phyloP scores from a whole-genome alignment of 2,888 invertebrate genomes.

The Zonitis immaculata region DNA sequence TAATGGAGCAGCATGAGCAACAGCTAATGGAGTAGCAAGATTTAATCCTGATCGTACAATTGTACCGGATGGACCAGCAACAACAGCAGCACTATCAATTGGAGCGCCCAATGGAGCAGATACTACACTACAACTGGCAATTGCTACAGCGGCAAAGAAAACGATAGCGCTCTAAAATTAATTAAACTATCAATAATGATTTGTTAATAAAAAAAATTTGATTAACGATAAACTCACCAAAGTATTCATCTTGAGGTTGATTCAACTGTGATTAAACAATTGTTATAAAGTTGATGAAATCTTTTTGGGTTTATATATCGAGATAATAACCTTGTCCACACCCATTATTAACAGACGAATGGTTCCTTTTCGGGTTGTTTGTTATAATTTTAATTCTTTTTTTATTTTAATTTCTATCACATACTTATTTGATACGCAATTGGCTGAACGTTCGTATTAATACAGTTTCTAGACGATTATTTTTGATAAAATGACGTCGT shows the following conservation, averaged over 20 bases:
- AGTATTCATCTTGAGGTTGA: constrained; percentile 14
- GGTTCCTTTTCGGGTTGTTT: not conserved
- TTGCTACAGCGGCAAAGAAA: constrained; percentile 12
- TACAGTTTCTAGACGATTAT: too few relatives aligned
- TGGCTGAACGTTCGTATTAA: too few relatives aligned
- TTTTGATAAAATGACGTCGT: not conserved
- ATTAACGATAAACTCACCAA: constrained; percentile 15
- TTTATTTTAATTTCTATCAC: not conserved
- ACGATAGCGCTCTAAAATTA: constrained; percentile 11
- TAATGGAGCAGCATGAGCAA: constrained; percentile 17
- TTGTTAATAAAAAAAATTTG: too few relatives aligned
- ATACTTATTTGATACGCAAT: not conserved
- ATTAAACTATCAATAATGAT: not conserved
- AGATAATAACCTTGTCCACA: constrained; percentile 35
- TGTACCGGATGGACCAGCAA: constrained; percentile 18
- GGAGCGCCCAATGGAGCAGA: constrained; percentile 13
- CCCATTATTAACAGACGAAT: constrained; percentile 22
- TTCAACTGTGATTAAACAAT: constrained; percentile 14
- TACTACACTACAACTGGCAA: constrained; percentile 11
- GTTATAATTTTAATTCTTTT: not conserved
- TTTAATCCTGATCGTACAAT: constrained; percentile 12
- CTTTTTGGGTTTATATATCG: constrained; percentile 31
- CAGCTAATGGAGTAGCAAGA: constrained; percentile 12
- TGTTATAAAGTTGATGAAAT: constrained; percentile 22
- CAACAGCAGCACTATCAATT: constrained; percentile 18